A percentile compares a stretch with the other conserved stretches of the same genome.
Conservation (phyloP, 2,797 vertebrate genomes). For the Euphonia xanthogaster region DNA sequence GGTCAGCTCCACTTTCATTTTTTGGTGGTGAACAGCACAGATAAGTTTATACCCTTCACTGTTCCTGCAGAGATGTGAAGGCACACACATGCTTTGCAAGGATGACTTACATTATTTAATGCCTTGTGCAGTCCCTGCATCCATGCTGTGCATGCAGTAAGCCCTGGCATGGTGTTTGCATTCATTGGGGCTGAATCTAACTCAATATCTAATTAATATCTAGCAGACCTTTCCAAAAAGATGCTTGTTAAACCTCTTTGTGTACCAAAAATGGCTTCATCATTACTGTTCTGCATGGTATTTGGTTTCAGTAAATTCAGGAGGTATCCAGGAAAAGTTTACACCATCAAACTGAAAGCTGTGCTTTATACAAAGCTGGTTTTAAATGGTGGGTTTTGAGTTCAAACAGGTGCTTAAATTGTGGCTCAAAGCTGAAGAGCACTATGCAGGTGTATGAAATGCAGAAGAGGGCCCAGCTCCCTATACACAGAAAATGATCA, state of each 20-base stretch:
- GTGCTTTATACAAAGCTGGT: neutral
- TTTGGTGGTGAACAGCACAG: neutral
- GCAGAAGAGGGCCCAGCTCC: neutral
- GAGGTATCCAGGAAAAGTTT: neutral
- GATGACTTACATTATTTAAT: neutral
- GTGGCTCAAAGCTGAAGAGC: neutral
- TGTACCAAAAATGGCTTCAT: neutral
- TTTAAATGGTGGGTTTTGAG: neutral
- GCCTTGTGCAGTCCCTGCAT: neutral
- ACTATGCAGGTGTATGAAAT: neutral
- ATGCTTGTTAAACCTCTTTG: neutral
- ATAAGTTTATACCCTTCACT: neutral
- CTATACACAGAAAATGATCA: neutral
- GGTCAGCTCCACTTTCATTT: neutral
- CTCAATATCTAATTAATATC: neutral
- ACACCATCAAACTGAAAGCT: neutral
- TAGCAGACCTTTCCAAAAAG: neutral
- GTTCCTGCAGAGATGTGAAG: neutral
- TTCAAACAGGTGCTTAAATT: neutral
- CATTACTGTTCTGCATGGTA: neutral
- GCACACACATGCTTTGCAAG: neutral
- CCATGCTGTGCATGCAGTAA: neutral
- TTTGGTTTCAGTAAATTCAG: neutral
- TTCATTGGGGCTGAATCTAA: neutral
- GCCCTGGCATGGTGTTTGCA: neutral